Evolutionary conservation across 1,140 invertebrate species (phyloP), one percentile per base, ranked within the genome.

Genomic region (Drusus annulatus): DNA sequence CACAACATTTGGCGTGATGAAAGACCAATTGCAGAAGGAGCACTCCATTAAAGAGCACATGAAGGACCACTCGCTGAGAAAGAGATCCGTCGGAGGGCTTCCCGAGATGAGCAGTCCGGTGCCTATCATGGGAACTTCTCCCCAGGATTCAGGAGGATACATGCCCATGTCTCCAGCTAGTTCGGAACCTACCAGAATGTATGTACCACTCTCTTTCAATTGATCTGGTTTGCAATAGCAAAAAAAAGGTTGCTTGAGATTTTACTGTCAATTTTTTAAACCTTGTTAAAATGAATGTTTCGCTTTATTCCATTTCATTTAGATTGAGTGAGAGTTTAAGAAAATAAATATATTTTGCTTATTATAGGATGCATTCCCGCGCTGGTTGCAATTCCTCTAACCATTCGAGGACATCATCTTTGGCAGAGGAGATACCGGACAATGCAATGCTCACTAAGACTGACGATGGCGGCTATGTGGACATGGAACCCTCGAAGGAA

Each of bases 401-500:
- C 52, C 82, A 84, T 82, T 84, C 84, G 73, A 81, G 82, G 28
- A 84, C 83, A 8, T 84, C 84, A 28, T 85, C 84, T 71, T 45
- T 85, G 19, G 81, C 80, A 8, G 84, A 85, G 65, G 85, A 85
- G 15, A 68, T 51, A 68, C 54, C n/a, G 62, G 71, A 69, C 74
- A 52, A 63, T 85, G 87, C 0, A 86, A 87, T 25, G 87, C 28
- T 83, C 84, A 5, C 85, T 45, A 56, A 58, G n/a, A 15, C 86
- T 31, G 85, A 89, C 23, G 90, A 92, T 51, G 36, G 36, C 36
- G 92, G 92, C 62, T 94, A 94, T 84, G 91, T 94, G 10, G 92
- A 94, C 80, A 94, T 94, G 94, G 84, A 87, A 69, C 78, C 83
- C 86, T 76, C 78, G 86, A 87, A 63, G 85, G 87, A 63, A 88